Conservation (phyloP, 2,113 vertebrate species). For the Pterocles orientalis region DNA sequence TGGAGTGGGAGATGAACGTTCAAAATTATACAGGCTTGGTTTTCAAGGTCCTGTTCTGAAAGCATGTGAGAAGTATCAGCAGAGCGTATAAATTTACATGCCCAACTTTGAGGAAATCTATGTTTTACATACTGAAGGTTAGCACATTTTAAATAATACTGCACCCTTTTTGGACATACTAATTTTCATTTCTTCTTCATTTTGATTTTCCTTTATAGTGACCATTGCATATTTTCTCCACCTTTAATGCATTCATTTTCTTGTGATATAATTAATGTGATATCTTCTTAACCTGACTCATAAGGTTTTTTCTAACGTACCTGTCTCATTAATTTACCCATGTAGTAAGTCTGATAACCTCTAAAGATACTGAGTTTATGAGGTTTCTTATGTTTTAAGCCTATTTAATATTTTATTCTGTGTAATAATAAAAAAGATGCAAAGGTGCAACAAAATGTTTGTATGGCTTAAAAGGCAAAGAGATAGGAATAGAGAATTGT, state of each 20-base stretch:
- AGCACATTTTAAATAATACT: conserved; percentile 51
- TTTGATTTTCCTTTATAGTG: conserved; percentile 58
- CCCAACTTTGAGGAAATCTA: neutral
- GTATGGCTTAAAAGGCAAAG: neutral
- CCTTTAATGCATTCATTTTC: conserved; percentile 45
- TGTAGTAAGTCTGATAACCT: neutral
- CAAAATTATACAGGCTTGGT: conserved; percentile 5
- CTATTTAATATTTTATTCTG: neutral
- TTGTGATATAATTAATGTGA: conserved; percentile 55
- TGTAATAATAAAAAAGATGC: neutral
- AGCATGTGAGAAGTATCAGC: neutral
- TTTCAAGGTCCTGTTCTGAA: conserved; percentile 33
- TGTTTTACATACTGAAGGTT: conserved; percentile 19
- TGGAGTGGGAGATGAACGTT: neutral
- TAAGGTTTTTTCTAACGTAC: conserved; percentile 37
- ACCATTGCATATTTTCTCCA: conserved; percentile 53
- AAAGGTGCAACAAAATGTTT: neutral
- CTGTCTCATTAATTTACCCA: conserved; percentile 16
- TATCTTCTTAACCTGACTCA: conserved; percentile 29
- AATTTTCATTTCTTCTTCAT: conserved; percentile 53
- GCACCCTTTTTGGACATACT: conserved; percentile 41
- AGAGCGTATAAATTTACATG: neutral
- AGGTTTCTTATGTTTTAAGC: neutral
- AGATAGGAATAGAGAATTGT: neutral
- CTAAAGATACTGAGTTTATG: neutral